Percentiles rank a stretch among this genome's conserved stretches.
These are phyloP conservation scores for Hypolimnas misippus DNA, from an alignment of 2,888 invertebrate genomes.

Conservation along the genomic window DNA sequence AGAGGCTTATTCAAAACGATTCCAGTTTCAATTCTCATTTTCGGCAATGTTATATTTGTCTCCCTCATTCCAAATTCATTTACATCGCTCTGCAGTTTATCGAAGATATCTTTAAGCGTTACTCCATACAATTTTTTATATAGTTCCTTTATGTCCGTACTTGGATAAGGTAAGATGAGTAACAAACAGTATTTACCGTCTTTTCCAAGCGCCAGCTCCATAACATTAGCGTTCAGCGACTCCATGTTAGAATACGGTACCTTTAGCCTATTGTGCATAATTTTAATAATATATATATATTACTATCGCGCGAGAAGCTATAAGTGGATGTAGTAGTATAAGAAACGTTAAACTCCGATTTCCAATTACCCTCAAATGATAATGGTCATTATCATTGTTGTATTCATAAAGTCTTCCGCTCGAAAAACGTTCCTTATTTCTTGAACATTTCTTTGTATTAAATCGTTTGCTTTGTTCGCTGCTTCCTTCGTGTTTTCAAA, in stretches of 20 bases:
- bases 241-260: conserved; percentile 82
- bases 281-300: too few relatives aligned
- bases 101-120: conserved; percentile 75
- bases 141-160: conserved; percentile 74
- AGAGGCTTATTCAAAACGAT: conserved; percentile 83
- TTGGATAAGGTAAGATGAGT: conserved; percentile 84
- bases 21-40: conserved; percentile 83
- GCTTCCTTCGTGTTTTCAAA: conserved; percentile 59
- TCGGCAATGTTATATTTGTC: conserved; percentile 84
- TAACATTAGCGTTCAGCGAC: conserved; percentile 81
- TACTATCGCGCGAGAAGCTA: background rate
- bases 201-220: conserved; percentile 88
- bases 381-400: conserved; percentile 73
- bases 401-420: conserved; percentile 80
- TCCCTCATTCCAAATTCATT: conserved; percentile 82
- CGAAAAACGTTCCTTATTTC: conserved; percentile 67
- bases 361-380: conserved; percentile 18
- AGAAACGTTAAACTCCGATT: background rate
- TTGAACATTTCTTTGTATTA: conserved; percentile 57
- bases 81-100: conserved; percentile 72
- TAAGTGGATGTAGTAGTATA: background rate
- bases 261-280: conserved; percentile 58
- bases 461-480: conserved; percentile 63
- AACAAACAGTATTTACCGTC: conserved; percentile 85
- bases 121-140: conserved; percentile 75